Base-by-base conservation (phyloP, 2,113 vertebrate genomes). In the Cromileptes altivelis region DNA sequence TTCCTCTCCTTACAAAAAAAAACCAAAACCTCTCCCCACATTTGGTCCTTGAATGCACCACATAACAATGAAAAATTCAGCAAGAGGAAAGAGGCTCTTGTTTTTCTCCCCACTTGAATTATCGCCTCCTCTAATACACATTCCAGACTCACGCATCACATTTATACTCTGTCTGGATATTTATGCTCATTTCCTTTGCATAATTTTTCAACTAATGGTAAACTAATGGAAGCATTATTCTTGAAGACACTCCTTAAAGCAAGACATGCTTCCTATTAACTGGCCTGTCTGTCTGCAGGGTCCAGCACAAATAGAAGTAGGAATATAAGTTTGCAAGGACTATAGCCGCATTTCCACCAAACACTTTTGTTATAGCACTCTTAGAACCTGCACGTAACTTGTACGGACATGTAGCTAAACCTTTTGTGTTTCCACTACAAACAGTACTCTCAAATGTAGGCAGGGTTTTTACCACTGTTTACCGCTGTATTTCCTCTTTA, bases 121-220 rank as follows among this genome's bases (percentile, higher is more conserved):
- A 87, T 71, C 4, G 65, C 53, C 60, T 14, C 12, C 75, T 82
- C 71, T 75, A 58, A 80, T 47, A 57, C 62, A 47, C 58, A 70
- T 49, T 56, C 70, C 50, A 60, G 37, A 40, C 47, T 77, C 52
- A 19, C 2, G 5, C 49, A 40, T 72, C 69, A 11, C 33, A 75
- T 63, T 84, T 68, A 60, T 65, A 47, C 45, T 42, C 52, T 21
- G 64, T 64, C 65, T 60, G 49, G 37, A 61, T 73, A 78, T 49
- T 73, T 27, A 62, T 3, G 21, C 77, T 80, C 50, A 58, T 84
- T 84, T 72, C 63, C 65, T 33, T 47, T 19, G 58, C 69, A 25
- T 71, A 71, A 75, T 69, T 69, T 84, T 73, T 87, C 25, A 70
- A 68, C 81, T 87, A 83, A 86, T 78, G 57, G 69, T 52, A 56